Base-by-base conservation (phyloP, 2,888 invertebrate genomes). In the Sarcophaga rosellei region DNA sequence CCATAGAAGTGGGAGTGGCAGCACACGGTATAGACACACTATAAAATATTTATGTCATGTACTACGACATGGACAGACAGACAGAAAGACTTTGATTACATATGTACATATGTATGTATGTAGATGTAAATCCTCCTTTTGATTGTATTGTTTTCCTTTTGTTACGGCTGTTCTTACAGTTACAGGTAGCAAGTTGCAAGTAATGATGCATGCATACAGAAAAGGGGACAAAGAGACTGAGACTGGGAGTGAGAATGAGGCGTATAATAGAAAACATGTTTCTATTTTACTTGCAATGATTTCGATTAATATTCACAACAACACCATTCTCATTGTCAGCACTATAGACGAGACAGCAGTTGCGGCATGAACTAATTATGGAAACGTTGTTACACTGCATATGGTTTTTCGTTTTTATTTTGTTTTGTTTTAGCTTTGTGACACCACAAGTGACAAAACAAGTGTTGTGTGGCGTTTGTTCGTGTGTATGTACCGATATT, bases 341-440 rank as follows among this genome's bases (percentile, higher is more conserved):
- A 75, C 17, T 17, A 44, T 17, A 45, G 4, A 45, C 35, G 5
- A 23, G 45, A 45, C 47, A 63, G 53, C 79, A 86, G 72, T 83
- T 86, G 86, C 77, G 72, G 74, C 86, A 86, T 84, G 65, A 84
- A 81, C 78, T 81, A 81, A 86, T 86, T 86, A 72, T 78, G 81
- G 44, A 74, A 72, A n/a, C n/a, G n/a, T n/a, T 72, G 84, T 81
- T 84, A 84, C 75, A 81, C 62, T 81, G 61, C 86, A 86, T 83
- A 83, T 83, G 83, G 62, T 73, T 72, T 76, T 80, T 75, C 57
- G 66, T 53, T 20, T n/a, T 73, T 73, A n/a, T 69, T 21, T 61
- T 59, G 63, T 72, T 65, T 25, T 25, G 6, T 35, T 35, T 35
- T 20, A n/a, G 23, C 17, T 53, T 53, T 72, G 62, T n/a, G 11